These are phyloP conservation scores for Nibea albiflora DNA, from an alignment of 2,113 vertebrate species.

Conservation along the genomic window DNA sequence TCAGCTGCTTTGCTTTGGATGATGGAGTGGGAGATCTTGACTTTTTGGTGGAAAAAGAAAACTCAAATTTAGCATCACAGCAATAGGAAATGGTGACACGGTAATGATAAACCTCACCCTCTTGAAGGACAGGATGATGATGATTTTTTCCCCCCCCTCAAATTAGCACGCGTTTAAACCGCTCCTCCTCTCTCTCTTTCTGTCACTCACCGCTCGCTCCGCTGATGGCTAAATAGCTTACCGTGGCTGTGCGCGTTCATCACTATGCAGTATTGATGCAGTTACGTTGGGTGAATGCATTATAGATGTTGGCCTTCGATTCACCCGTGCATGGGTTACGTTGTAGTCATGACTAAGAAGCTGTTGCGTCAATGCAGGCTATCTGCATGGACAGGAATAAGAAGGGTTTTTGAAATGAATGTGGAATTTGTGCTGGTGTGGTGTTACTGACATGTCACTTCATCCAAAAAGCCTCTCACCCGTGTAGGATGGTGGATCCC, in stretches of 20 bases:
- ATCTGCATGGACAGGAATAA: not conserved
- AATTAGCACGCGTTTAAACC: not conserved
- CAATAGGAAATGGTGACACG: not conserved
- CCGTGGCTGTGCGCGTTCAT: not conserved
- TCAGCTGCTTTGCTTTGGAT: not conserved
- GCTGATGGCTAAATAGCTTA: not conserved
- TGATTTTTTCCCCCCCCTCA: not conserved
- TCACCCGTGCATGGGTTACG: not conserved
- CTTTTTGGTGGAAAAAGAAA: not conserved
- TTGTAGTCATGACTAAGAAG: not conserved
- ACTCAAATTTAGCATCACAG: not conserved
- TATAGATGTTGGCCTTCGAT: not conserved
- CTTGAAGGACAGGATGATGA: constrained; percentile 3
- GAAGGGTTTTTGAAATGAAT: not conserved
- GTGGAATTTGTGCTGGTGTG: not conserved
- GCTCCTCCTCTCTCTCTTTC: not conserved
- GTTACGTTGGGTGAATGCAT: too few species aligned
- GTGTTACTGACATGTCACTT: constrained; percentile 7
- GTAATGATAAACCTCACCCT: not conserved
- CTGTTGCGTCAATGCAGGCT: not conserved
- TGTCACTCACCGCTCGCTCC: not conserved
- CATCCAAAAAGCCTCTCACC: constrained; percentile 14
- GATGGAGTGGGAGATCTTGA: not conserved
- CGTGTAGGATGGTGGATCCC: constrained; percentile 5
- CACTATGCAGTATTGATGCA: not conserved